Percentiles rank a stretch among this genome's conserved stretches.
These are phyloP conservation scores for Drosophila rhopaloa DNA, from an alignment of 1,140 invertebrate genomes.

Conservation along the genomic window DNA sequence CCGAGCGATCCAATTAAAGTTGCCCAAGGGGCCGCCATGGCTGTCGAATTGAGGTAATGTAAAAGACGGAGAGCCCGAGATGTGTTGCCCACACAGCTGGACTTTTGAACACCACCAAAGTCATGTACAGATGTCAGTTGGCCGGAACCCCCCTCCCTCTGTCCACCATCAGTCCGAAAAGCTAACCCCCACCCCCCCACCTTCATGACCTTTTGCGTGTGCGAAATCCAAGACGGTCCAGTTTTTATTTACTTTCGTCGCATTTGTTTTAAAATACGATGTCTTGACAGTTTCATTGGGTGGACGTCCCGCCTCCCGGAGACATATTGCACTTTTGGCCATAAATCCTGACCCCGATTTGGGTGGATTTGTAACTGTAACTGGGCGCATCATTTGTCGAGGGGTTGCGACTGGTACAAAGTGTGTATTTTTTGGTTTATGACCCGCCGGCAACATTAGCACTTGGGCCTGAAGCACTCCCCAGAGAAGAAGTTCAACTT, in stretches of 20 bases:
- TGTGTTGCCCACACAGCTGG: conserved; percentile 56
- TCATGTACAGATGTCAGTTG: conserved; percentile 38
- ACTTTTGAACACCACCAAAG: conserved; percentile 33
- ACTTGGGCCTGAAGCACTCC: conserved; percentile 60
- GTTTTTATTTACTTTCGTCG: conserved; percentile 76
- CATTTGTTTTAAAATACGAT: conserved; percentile 70
- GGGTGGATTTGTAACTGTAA: conserved; percentile 51
- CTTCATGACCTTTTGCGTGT: conserved; percentile 48
- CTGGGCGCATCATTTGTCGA: conserved; percentile 55
- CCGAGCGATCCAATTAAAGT: conserved; percentile 76
- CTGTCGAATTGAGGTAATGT: conserved; percentile 82
- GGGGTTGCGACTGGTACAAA: conserved; percentile 17
- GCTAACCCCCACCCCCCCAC: no score
- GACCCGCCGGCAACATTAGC: conserved; percentile 53
- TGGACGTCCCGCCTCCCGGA: conserved; percentile 26
- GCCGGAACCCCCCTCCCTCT: neutral
- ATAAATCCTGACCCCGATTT: conserved; percentile 60
- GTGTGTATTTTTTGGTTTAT: conserved; percentile 62
- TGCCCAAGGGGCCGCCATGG: conserved; percentile 73
- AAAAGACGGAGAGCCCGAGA: conserved; percentile 50
- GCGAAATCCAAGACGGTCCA: conserved; percentile 64
- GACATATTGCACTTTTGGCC: conserved; percentile 70
- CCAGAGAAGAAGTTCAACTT: conserved; percentile 35
- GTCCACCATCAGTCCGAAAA: neutral
- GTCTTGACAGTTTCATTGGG: conserved; percentile 68